Evolutionary conservation across 2,113 vertebrate species (phyloP), one percentile per base, ranked within the genome.

Genomic region (Stictonetta naevosa): DNA sequence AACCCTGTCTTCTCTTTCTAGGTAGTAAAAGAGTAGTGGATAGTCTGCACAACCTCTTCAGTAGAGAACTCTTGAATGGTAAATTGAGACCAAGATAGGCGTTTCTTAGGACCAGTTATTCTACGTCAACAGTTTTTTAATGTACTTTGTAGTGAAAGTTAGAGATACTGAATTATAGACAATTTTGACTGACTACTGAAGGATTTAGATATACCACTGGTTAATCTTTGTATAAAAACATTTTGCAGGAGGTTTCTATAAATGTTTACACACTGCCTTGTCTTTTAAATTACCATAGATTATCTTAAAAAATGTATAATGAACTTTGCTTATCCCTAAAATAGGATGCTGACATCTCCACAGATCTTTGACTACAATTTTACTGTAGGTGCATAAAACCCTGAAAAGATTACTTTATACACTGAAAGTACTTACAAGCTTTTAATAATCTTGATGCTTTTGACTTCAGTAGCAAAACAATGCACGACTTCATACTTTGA

Each of bases 391-490:
- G 58, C 16, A 29, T 21, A 4, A 11, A 55, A 15, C 56, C 34
- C 20, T 62, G 71, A 55, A 11, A 33, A 86, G 60, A 25, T 80
- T 22, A 14, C 50, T 85, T 42, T 74, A 31, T 31, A 11, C 15
- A 10, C 69, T 79, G 63, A 11, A 72, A 66, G 26, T 63, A 22
- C 34, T 63, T 50, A 22, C 20, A 56, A 90, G 34, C 78, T 62
- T 38, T 64, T 77, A 44, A 59, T 80, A 58, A 58, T 28, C 73
- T 52, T 33, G 25, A 52, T 94, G 92, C 73, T 94, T 90, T 73
- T 40, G 38, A 36, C 83, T 77, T 72, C n/a, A 50, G n/a, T 44
- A 74, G 21, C 31, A 64, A 58, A 76, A 46, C 56, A 76, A 1
- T 29, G 56, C 34, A 22, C 71, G 33, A 31, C 40, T 79, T 69